A percentile compares a stretch with the other conserved stretches of the same genome.
Evolutionary conservation across 2,888 invertebrate genomes (phyloP).

Genomic region (Synergus umbraculus): DNA sequence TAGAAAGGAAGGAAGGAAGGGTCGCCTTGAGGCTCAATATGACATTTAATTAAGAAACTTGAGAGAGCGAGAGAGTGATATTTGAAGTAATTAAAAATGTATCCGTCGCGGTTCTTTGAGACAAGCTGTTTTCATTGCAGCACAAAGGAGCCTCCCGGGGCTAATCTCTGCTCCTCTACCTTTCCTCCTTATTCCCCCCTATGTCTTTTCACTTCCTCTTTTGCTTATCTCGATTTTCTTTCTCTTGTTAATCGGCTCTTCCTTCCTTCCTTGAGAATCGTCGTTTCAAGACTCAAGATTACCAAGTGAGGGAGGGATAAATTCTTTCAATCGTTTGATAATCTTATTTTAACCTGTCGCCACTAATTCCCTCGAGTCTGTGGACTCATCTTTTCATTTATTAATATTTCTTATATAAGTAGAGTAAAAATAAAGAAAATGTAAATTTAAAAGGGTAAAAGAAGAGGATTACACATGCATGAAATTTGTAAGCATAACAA

Average conservation of each 20-base stretch:
- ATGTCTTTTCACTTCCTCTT: constrained; percentile 50
- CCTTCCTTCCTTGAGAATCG: constrained; percentile 35
- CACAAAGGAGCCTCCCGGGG: constrained; percentile 73
- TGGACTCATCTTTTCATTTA: constrained; percentile 51
- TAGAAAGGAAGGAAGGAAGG: constrained; percentile 27
- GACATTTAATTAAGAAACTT: constrained; percentile 76
- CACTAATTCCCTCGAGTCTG: constrained; percentile 59
- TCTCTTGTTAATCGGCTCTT: constrained; percentile 46
- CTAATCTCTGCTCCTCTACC: constrained; percentile 63
- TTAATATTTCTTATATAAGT: not conserved
- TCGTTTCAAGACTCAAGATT: constrained; percentile 55
- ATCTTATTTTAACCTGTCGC: constrained; percentile 72
- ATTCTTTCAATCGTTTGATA: constrained; percentile 76
- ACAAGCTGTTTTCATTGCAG: constrained; percentile 70
- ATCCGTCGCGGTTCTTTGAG: constrained; percentile 76
- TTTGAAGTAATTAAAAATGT: constrained; percentile 77
- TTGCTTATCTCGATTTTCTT: constrained; percentile 43
- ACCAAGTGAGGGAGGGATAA: constrained; percentile 59
- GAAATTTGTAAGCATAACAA: constrained; percentile 1
- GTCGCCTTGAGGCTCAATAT: constrained; percentile 67
- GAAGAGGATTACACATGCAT: not conserved
- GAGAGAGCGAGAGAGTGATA: constrained; percentile 69
- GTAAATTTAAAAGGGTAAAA: not conserved
- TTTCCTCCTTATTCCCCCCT: constrained; percentile 45
- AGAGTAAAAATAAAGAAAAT: not conserved